Base-by-base conservation (phyloP, 2,113 vertebrate species). In the Perca flavescens region DNA sequence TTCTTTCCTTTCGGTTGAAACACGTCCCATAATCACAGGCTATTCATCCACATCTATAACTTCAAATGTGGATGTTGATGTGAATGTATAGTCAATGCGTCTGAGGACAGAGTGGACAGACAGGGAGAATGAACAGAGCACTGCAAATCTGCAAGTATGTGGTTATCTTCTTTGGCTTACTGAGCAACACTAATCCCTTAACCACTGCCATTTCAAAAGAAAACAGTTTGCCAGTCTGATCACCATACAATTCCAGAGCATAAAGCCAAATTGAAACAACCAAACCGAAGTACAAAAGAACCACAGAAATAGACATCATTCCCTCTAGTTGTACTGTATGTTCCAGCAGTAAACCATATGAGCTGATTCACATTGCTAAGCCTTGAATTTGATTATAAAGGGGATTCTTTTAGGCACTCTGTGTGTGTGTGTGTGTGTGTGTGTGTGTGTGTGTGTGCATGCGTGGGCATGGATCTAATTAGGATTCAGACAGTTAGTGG, bases 401-500 rank as follows among this genome's bases (percentile, higher is more conserved):
- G 54, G 64, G 36, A 65, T 49, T 61, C 2, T 65, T 79, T 61
- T 22, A 63, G 73, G 56, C 47, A 43, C 60, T 47, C 36, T 14
- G 61, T 58, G 50, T 28, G n/a, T 54, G 3, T 9, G 16, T 34
- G 31, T 31, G 31, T 31, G 31, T 36, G 21, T 73, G 76, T 50
- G 40, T 28, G 25, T 78, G 53, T 52, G 66, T 43, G 25, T 34
- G 9, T 6, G 47, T 4, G 56, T 50, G 76, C n/a, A 28, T 65
- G 46, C 50, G 58, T 46, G 21, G 52, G 25, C 40, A 67, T 64
- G 64, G 74, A 74, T 77, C 73, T 86, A 79, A 83, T 89, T 83
- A 87, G 75, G 68, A 84, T 83, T 64, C 65, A 81, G 74, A 52
- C 75, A 53, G 86, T 85, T 85, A 88, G 82, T 75, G 73, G 53